Evolutionary conservation across 1,140 invertebrate genomes (phyloP), one percentile per base, ranked within the genome.

Genomic region (Scaptomyza hsui): DNA sequence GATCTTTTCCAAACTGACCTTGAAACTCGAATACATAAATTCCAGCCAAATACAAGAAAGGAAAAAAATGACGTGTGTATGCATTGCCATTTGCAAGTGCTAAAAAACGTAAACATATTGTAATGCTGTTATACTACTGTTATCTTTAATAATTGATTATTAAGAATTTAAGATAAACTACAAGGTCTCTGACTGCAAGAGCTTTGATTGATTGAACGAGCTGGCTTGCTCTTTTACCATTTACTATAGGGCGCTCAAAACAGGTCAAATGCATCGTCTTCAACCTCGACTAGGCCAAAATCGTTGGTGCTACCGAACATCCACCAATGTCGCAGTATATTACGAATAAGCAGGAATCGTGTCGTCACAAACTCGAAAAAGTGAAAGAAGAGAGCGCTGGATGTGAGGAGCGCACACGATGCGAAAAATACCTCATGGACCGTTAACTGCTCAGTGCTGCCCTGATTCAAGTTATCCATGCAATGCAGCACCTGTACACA

Each of bases 341-440:
- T 90, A 4, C 86, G 74, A 35, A 91, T 86, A 10, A 90, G 55
- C 7, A 91, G 49, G 10, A 77, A 78, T 6, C 89, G 89, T 4
- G 82, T 90, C 6, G 89, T 89, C 41, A 86, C 75, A 48, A 89
- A 91, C 45, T 91, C 89, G 13, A 91, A 90, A 19, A 90, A 89
- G 42, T 91, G 82, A 24, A 91, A 91, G 55, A 91, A 91, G 5
- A 91, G 59, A 1, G 78, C 82, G 42, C 89, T 90, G 35, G 89
- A 90, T 5, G 89, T 90, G 2, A 91, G 69, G 12, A 91, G 41
- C 0, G 89, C 75, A 12, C 82, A 81, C 4, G 89, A 90, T 16
- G 89, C 85, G 6, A 90, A 72, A 19, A 90, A 69, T 4, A 90
- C 79, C 74, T 90, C 89, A 39, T 81, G 69, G 2, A 91, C 52